Percentiles rank a stretch among this genome's conserved stretches.
Evolutionary conservation across 2,113 vertebrate genomes (phyloP).

Genomic region (Scomber colias): DNA sequence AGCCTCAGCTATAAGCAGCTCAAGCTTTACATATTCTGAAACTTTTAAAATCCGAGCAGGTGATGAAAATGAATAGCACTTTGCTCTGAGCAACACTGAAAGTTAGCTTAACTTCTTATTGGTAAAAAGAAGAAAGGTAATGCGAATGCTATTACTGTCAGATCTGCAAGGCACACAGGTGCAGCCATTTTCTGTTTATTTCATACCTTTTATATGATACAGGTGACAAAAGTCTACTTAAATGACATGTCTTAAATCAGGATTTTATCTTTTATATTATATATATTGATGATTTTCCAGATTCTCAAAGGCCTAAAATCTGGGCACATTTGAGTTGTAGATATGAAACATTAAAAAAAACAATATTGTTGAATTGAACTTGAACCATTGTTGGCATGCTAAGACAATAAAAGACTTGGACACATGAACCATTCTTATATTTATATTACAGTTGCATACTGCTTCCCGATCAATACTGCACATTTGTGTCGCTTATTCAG

Average conservation of each 20-base stretch:
- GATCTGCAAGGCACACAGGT: background rate
- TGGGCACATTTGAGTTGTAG: background rate
- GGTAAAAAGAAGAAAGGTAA: background rate
- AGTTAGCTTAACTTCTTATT: slow-evolving; percentile 15
- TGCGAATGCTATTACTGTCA: background rate
- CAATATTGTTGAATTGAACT: background rate
- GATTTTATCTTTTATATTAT: background rate
- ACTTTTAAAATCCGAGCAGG: slow-evolving; percentile 38
- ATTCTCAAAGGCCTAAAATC: background rate
- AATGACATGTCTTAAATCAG: too few relatives aligned
- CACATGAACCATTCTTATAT: background rate
- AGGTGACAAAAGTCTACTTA: too few relatives aligned
- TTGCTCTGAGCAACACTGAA: slow-evolving; percentile 24
- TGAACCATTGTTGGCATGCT: background rate
- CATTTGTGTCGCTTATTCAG: slow-evolving; percentile 39
- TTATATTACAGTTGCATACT: background rate
- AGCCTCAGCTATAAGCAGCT: slow-evolving; percentile 22
- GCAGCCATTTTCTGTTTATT: background rate
- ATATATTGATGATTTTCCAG: background rate
- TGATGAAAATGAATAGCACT: background rate
- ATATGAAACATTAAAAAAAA: background rate
- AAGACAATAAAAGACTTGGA: slow-evolving; percentile 5
- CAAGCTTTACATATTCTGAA: background rate
- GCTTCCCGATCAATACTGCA: slow-evolving; percentile 43
- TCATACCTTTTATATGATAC: too few relatives aligned